Evolutionary conservation across 1,140 invertebrate species (phyloP).

Genomic region (Drosophila parabipectinata): DNA sequence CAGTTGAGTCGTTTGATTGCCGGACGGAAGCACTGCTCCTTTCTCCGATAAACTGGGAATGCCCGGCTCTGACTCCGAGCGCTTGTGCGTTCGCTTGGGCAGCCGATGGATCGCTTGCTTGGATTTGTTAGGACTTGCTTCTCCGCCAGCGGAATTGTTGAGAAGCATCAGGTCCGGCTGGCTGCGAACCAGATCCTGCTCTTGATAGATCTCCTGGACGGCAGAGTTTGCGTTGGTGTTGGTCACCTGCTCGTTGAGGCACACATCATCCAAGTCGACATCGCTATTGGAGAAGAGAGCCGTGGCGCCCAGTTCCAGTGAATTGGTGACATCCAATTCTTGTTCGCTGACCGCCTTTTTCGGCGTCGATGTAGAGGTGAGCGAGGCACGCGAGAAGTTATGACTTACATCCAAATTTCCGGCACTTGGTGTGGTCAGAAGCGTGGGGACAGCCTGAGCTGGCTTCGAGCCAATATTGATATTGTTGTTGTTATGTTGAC

Average conservation of each 20-base stretch:
- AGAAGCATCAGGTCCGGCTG: slow-evolving; percentile 83
- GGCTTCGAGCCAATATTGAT: slow-evolving; percentile 38
- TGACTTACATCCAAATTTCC: slow-evolving; percentile 29
- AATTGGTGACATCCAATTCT: slow-evolving; percentile 84
- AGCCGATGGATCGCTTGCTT: slow-evolving; percentile 44
- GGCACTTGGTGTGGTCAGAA: slow-evolving; percentile 9
- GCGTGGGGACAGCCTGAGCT: background rate
- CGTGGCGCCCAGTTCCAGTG: slow-evolving; percentile 86
- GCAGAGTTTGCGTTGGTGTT: slow-evolving; percentile 63
- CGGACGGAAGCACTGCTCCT: slow-evolving; percentile 1
- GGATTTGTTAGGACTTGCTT: slow-evolving; percentile 19
- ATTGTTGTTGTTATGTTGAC: slow-evolving; percentile 78
- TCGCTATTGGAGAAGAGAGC: slow-evolving; percentile 95
- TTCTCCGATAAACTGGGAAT: slow-evolving; percentile 59
- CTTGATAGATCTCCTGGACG: slow-evolving; percentile 65
- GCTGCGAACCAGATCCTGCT: slow-evolving; percentile 79
- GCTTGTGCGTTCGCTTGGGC: slow-evolving; percentile 80
- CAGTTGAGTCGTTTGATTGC: slow-evolving; percentile 42
- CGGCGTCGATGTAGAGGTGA: slow-evolving; percentile 53
- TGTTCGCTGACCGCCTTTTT: slow-evolving; percentile 68
- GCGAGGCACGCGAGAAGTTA: slow-evolving; percentile 47
- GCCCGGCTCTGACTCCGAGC: slow-evolving; percentile 84
- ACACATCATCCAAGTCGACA: slow-evolving; percentile 92
- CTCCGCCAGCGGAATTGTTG: slow-evolving; percentile 20
- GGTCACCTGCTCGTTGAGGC: slow-evolving; percentile 89